Conservation (phyloP, 2,113 vertebrate species). For the Eurypyga helias region DNA sequence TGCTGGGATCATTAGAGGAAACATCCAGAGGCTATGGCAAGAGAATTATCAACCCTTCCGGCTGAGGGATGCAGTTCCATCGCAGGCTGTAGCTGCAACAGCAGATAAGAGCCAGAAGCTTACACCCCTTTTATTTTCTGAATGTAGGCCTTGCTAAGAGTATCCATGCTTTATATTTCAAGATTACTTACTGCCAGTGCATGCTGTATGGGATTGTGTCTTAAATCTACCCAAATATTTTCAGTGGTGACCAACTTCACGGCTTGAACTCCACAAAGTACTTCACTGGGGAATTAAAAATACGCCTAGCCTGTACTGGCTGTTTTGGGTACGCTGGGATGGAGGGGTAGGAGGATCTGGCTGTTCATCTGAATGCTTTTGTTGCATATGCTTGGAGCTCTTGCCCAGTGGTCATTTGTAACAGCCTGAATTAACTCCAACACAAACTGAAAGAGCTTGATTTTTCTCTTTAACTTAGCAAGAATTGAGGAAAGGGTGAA, state of each 20-base stretch:
- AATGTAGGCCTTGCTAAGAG: not conserved
- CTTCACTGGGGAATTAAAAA: not conserved
- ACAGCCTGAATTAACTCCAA: not conserved
- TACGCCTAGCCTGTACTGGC: rapidly evolving
- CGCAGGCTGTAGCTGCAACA: slow-evolving; percentile 8
- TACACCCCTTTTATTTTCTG: not conserved
- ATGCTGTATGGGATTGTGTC: not conserved
- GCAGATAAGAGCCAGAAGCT: slow-evolving; percentile 22
- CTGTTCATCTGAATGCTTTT: not conserved
- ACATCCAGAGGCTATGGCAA: slow-evolving; percentile 12
- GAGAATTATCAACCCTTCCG: not conserved
- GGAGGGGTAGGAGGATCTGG: not conserved
- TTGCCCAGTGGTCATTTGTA: not conserved
- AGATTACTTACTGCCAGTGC: not conserved
- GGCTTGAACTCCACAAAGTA: not conserved
- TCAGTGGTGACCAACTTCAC: not conserved
- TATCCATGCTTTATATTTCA: not conserved
- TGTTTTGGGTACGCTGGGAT: rapidly evolving
- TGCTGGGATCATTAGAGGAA: slow-evolving; percentile 35
- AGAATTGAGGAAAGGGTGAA: not conserved
- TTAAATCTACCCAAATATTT: not conserved
- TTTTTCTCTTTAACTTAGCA: not conserved
- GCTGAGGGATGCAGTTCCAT: not conserved
- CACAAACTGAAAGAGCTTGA: not conserved
- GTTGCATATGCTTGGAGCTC: not conserved